A percentile compares a stretch with the other conserved stretches of the same genome.
phyloP scores from a whole-genome alignment of 2,113 vertebrate genomes.

The Leuciscus idus region DNA sequence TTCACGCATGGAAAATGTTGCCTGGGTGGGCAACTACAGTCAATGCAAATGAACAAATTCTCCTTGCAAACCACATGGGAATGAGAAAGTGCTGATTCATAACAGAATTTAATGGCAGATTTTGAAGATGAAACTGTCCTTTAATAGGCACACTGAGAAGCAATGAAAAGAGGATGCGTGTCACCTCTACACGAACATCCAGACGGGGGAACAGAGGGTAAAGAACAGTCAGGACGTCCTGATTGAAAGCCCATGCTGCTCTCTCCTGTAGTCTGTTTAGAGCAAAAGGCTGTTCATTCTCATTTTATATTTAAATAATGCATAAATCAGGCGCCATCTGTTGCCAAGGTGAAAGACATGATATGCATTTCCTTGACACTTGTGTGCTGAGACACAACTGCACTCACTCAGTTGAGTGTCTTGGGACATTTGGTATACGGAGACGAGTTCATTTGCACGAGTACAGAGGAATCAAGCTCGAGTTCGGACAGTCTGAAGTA shows the following conservation, averaged over 20 bases:
- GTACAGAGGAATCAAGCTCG: background rate
- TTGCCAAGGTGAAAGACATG: constrained; percentile 47
- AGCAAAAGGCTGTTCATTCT: constrained; percentile 50
- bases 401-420: background rate
- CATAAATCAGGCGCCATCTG: constrained; percentile 63
- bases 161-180: background rate
- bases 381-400: constrained; percentile 4
- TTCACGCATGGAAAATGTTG: background rate
- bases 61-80: background rate
- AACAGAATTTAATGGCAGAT: background rate
- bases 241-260: constrained; percentile 24
- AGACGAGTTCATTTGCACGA: background rate
- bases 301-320: constrained; percentile 56
- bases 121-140: background rate
- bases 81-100: constrained; percentile 5
- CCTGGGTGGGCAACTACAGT: background rate
- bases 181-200: constrained; percentile 3
- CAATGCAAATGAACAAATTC: constrained; percentile 4
- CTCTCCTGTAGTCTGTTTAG: constrained; percentile 51
- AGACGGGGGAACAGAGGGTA: constrained; percentile 6
- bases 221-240: background rate
- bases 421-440: background rate
- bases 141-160: background rate
- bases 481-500: background rate
- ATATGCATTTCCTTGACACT: constrained; percentile 51